Evolutionary conservation across 2,113 vertebrate species (phyloP).

Genomic region (Sisor rabdophorus): DNA sequence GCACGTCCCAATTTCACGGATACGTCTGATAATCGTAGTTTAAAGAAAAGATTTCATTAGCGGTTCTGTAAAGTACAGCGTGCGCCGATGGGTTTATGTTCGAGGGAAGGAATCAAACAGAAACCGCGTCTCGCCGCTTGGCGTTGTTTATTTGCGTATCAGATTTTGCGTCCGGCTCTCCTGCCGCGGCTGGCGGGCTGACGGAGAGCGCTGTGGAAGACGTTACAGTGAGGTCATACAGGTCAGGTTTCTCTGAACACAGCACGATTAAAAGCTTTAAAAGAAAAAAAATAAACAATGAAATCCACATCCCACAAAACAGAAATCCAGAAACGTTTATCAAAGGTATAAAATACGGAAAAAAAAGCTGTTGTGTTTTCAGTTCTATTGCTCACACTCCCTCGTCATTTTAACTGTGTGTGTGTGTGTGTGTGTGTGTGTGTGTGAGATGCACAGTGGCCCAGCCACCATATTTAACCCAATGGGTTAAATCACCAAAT

Average conservation of each 20-base stretch:
- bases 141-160: conserved; percentile 10
- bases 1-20: too few species aligned
- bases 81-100: neutral
- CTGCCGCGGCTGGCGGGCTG: neutral
- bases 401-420: conserved; percentile 5
- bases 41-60: too few species aligned
- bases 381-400: neutral
- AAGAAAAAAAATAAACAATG: conserved; percentile 27
- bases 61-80: too few species aligned
- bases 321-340: conserved; percentile 10
- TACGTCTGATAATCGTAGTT: too few species aligned
- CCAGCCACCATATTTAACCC: conserved; percentile 65
- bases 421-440: neutral
- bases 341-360: conserved; percentile 27
- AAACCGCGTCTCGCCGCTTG: neutral
- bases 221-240: conserved; percentile 36
- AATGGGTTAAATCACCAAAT: conserved; percentile 63
- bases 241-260: conserved; percentile 24
- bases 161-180: conserved; percentile 9
- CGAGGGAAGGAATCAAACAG: neutral
- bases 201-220: conserved; percentile 7
- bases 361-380: conserved; percentile 19
- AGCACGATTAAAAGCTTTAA: conserved; percentile 35
- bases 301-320: conserved; percentile 19
- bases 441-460: conserved; percentile 55